Conservation (phyloP, 2,797 vertebrate species). For the Molossus molossus region DNA sequence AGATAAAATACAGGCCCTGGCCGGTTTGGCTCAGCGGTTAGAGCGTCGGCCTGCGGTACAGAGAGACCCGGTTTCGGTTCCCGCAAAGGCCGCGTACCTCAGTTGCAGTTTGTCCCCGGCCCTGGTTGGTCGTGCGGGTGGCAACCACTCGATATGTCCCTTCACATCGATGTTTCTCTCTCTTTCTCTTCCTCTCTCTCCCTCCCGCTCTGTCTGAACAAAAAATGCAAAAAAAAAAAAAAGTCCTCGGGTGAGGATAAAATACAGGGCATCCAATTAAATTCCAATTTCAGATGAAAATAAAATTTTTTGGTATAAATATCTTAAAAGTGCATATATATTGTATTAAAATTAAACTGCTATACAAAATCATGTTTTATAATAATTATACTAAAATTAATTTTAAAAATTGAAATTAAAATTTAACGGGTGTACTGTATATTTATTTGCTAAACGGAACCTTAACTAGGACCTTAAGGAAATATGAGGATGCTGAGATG, state of each 20-base stretch:
- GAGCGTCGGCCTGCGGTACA: no score
- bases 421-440: background rate
- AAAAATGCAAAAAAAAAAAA: no score
- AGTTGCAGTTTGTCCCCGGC: no score
- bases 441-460: slow-evolving; percentile 25
- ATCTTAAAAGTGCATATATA: background rate
- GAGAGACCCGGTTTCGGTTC: no score
- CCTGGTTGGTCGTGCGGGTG: no score
- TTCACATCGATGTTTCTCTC: no score
- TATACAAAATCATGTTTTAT: slow-evolving; percentile 16
- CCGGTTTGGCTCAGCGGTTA: no score
- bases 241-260: no score
- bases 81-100: no score
- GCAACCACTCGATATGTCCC: no score
- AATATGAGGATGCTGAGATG: background rate
- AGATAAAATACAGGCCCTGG: background rate
- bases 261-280: background rate
- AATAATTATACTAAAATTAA: slow-evolving; percentile 35
- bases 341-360: background rate
- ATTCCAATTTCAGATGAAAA: slow-evolving; percentile 63
- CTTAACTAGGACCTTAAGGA: background rate
- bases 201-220: no score
- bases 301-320: background rate
- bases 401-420: slow-evolving; percentile 50
- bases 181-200: no score